Base-by-base conservation (phyloP, 23 tunicate genomes). In the Corella eumyota region DNA sequence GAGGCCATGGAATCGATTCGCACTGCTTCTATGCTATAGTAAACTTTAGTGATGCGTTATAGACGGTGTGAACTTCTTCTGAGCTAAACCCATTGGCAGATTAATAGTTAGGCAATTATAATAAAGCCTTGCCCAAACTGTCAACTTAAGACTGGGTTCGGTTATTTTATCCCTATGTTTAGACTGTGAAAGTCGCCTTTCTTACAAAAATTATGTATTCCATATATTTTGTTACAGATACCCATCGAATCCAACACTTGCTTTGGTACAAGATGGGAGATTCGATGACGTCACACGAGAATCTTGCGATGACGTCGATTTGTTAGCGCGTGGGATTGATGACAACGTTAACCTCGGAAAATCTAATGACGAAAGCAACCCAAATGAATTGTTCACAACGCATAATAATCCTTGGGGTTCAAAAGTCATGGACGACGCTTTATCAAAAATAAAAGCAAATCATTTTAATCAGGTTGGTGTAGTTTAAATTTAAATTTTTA, bases 331-430 rank as follows among this genome's bases (percentile, higher is more conserved):
- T 21, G 74, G 63, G 2, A 54, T 68, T 51, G 74, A 36, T 26
- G 50, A 26, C 35, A 68, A 54, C 62, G 62, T 68, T 2, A 32
- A 68, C 32, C 63, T 38, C 26, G 63, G 68, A 0, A n/a, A n/a
- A n/a, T n/a, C n/a, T n/a, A 67, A 49, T 44, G 31, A 36, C 2
- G 68, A 50, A 19, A n/a, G 62, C 57, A 50, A 61, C 11, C 56
- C 27, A 2, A 25, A 60, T 6, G 62, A 44, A 2, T 62, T 45
- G 13, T 17, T 6, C 34, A 60, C 61, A 22, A 72, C 73, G 3
- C 60, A 61, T 34, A 77, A 75, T 4, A 83, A 83, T 62, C 93
- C 93, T 11, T 83, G 93, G 93, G 75, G 69, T 56, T 62, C 78
- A 2, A 83, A 83, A 69, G 83, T 83, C 5, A 32, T 83, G 35